Evolutionary conservation across 2,113 vertebrate species (phyloP), one percentile per base, ranked within the genome.

Genomic region (Jacana jacana): DNA sequence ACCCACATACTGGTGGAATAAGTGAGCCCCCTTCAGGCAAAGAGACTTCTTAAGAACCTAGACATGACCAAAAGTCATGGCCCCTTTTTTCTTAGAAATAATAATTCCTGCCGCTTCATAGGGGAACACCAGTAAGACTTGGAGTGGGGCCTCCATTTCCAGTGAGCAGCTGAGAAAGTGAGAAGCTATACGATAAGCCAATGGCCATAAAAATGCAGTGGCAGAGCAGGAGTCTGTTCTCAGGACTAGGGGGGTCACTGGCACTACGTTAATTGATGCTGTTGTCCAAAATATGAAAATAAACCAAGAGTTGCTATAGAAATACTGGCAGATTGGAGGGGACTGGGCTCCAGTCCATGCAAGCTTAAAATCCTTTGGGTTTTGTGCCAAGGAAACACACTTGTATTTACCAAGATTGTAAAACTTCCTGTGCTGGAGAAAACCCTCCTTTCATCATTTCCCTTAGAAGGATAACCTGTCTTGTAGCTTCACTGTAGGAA

Each of bases 1-100:
- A 92, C 30, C 27, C 65, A 61, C 2, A 13, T 70, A 83, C 60
- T 65, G 81, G 52, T 64, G 69, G 69, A 57, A 65, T 68, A 75
- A 96, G n/a, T 35, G 28, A 87, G 37, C 14, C 33, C 93, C 35
- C 60, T 94, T 88, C 83, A 86, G 72, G 84, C 68, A 94, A 86
- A 66, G 46, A 88, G 64, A 64, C 55, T 64, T 91, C 35, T 84
- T 60, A 79, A 65, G 30, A 75, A 79, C 30, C 63, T 77, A 88
- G 46, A 82, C 54, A 88, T 63, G 16, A 89, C 46, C 14, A 63
- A 75, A 81, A 81, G 58, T 46, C 30, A 52, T 79, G 52, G 27
- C 11, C 44, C 20, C 25, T 64, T 65, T 7, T 78, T 91, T 65
- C 61, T 79, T 7, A 81, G 54, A 80, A 91, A 78, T 65, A 87